Base-by-base conservation (phyloP, 2,797 vertebrate species). In the Setipinna tenuifilis region DNA sequence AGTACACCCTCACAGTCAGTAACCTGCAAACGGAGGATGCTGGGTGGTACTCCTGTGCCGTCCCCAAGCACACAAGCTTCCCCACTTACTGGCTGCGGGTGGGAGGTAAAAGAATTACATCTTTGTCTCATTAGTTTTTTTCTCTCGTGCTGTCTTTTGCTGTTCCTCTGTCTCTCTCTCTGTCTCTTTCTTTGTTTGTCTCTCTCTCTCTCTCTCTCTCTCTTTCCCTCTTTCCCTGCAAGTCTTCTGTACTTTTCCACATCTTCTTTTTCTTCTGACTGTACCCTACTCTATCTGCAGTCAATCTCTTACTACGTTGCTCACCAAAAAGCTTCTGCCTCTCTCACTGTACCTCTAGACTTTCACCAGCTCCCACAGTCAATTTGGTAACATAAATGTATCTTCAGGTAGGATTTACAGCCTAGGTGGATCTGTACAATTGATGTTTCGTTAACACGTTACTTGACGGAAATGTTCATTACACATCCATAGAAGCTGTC, bases 21-120 rank as follows among this genome's bases (percentile, higher is more conserved):
- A 19, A 5, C 0, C 62, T 96, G 83, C 87, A 61, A 0, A 0
- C 54, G 17, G 9, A 87, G 0, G 95, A 96, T 25, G 12, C 86
- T 0, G 96, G 94, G 23, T 9, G 91, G 50, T 96, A 96, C 87
- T 95, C 93, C 19, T 96, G 95, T 57, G 6, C 93, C 6, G 2
- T 71, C 65, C 71, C 5, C 6, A 65, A 25, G 10, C 61, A 65
- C 21, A 65, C n/a, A 9, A 0, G 10, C 5, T 41, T 21, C 35
- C 0, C 0, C 17, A 44, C 31, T 44, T 44, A 9, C 16, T 2
- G 16, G 35, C 19, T 78, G 7, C 31, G 35, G 41, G 71, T 78
- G 17, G 35, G 71, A 35, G 71, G 71, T 78, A 44, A 44, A 35
- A 21, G 71, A 78, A 44, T 6, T 28, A 25, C 62, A 10, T 68